A percentile compares a stretch with the other conserved stretches of the same genome.
phyloP scores from a whole-genome alignment of 2,888 invertebrate species.

The Flexamia atlantica region DNA sequence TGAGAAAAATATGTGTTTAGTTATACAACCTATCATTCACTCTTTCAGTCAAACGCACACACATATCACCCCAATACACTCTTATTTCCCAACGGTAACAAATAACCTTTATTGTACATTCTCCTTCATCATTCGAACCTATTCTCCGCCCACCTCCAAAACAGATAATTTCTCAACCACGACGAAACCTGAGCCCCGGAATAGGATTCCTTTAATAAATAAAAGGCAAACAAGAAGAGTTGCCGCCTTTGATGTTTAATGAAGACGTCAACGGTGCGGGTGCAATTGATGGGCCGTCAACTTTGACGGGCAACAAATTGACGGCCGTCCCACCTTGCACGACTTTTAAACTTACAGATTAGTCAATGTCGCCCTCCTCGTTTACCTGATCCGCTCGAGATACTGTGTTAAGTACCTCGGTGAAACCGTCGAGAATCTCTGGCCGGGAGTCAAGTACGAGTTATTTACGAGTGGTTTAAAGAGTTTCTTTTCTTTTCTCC shows the following conservation, averaged over 20 bases:
- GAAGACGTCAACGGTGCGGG: background rate
- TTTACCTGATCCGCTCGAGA: background rate
- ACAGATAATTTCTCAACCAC: no score
- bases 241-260: conserved; percentile 1
- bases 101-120: no score
- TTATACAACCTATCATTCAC: no score
- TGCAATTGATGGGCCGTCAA: background rate
- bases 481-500: no score
- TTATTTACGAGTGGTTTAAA: background rate
- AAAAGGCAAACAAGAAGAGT: background rate
- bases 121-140: no score
- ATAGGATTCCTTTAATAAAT: background rate
- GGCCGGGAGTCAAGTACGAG: background rate
- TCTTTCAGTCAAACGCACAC: no score
- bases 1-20: no score
- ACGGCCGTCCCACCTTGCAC: background rate
- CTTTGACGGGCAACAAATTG: background rate
- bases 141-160: no score
- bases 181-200: background rate
- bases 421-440: background rate
- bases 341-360: background rate
- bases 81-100: no score
- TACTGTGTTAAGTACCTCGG: background rate
- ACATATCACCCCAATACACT: no score
- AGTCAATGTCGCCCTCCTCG: background rate